Percentiles rank a stretch among this genome's conserved stretches.
phyloP scores from a whole-genome alignment of 2,888 invertebrate species.

The Drosophila nr. medialis region DNA sequence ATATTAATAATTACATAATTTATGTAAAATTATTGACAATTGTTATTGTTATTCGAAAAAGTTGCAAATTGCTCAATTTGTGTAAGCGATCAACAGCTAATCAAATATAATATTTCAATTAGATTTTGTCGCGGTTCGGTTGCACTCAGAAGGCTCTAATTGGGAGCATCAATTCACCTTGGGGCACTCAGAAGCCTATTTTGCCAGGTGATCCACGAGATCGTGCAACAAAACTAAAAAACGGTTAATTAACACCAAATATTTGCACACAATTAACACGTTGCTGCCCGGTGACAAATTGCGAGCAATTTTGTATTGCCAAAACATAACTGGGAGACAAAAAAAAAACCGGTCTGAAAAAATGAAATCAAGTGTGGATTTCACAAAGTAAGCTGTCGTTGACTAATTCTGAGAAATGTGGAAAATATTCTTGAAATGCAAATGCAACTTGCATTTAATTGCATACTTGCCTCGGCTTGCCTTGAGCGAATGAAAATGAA shows the following conservation, averaged over 20 bases:
- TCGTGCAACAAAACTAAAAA: conserved; percentile 34
- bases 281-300: conserved; percentile 54
- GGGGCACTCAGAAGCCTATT: conserved; percentile 19
- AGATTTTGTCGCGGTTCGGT: background rate
- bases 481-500: conserved; percentile 11
- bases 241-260: conserved; percentile 61
- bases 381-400: background rate
- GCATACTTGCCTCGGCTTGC: background rate
- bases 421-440: background rate
- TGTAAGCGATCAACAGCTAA: background rate
- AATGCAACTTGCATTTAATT: background rate
- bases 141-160: conserved; percentile 1
- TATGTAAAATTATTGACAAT: background rate
- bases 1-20: background rate
- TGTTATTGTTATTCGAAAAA: background rate
- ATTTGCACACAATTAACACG: conserved; percentile 73
- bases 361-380: conserved; percentile 17
- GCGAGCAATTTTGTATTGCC: conserved; percentile 3
- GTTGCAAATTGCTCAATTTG: conserved; percentile 7
- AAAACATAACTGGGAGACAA: background rate
- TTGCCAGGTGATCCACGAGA: conserved; percentile 60
- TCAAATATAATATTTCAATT: background rate
- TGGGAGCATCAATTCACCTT: conserved; percentile 27
- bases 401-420: conserved; percentile 12
- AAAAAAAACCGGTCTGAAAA: conserved; percentile 31